Base-by-base conservation (phyloP, 2,113 vertebrate genomes). In the Promerops cafer region DNA sequence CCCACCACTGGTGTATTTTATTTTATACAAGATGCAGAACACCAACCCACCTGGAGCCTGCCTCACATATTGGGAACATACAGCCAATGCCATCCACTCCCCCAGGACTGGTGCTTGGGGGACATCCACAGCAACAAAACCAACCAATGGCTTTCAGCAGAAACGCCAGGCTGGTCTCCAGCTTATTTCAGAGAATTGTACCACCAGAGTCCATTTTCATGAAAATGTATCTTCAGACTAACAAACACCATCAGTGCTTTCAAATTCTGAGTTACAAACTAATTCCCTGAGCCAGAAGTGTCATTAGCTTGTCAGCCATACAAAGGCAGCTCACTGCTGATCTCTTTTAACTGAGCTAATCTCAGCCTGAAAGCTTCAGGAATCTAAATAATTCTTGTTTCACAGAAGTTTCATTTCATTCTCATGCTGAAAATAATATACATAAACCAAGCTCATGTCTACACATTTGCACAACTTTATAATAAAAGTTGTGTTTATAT, bases 391-490 rank as follows among this genome's bases (percentile, higher is more conserved):
- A 93, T 74, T 91, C 83, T 91, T 37, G 75, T 92, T 96, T 96
- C 76, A 81, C 94, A 97, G 92, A 96, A 95, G 96, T 97, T 97
- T 97, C 94, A 95, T 89, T 94, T 96, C 95, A 94, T 94, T 92
- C 92, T 88, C 93, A 88, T 96, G 97, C 96, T 96, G 96, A 97
- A 97, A 97, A 96, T 94, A 97, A 98, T 97, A 97, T 78, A 97
- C 92, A 98, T 97, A 97, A 96, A 97, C 95, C 96, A 96, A 97
- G 92, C 93, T 97, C 97, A 97, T 97, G 96, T 97, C 97, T 96
- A 93, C 97, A 94, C 83, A 95, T 94, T 97, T 97, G 94, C 95
- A 97, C 59, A 78, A 97, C 94, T 98, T 97, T 91, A 96, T 96
- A 97, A 97, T 97, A 95, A 97, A 97, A 97, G 87, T 89, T 85